phyloP scores from a whole-genome alignment of 2,888 invertebrate genomes.

The Folsomia manolachei region DNA sequence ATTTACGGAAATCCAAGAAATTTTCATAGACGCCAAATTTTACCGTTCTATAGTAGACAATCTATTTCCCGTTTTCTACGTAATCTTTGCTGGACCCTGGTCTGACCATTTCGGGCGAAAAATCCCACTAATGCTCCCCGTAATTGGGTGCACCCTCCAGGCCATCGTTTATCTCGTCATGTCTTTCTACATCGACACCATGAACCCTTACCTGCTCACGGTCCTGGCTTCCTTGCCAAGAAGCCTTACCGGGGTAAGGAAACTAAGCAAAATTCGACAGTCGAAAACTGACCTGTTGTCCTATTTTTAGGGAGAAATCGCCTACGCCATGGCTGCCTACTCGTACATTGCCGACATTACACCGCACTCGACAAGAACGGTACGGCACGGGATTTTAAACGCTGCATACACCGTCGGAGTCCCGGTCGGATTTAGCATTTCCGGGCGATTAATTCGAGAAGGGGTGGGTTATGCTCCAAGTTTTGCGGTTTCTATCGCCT shows the following conservation, averaged over 20 bases:
- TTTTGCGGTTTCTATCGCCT: slow-evolving; percentile 26
- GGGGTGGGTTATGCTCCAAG: slow-evolving; percentile 9
- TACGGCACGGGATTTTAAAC: slow-evolving; percentile 61
- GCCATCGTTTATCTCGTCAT: background rate
- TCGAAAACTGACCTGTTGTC: background rate
- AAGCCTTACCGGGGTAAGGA: background rate
- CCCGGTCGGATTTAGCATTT: slow-evolving; percentile 44
- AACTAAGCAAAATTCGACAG: background rate
- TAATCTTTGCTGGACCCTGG: slow-evolving; percentile 49
- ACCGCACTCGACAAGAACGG: slow-evolving; percentile 61
- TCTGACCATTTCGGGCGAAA: slow-evolving; percentile 50
- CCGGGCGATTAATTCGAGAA: slow-evolving; percentile 33
- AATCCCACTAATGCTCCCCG: slow-evolving; percentile 39
- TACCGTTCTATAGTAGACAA: slow-evolving; percentile 45
- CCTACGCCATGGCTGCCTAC: slow-evolving; percentile 48
- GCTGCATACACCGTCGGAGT: slow-evolving; percentile 32
- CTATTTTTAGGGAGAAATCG: slow-evolving; percentile 16
- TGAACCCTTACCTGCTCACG: background rate
- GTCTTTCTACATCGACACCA: background rate
- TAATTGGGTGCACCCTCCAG: background rate
- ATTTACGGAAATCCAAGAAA: slow-evolving; percentile 36
- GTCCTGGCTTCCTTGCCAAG: background rate
- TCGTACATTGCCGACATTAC: slow-evolving; percentile 52
- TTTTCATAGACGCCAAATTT: slow-evolving; percentile 30
- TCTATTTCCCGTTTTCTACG: slow-evolving; percentile 45